Percentiles rank a stretch among this genome's conserved stretches.
phyloP scores from a whole-genome alignment of 2,113 vertebrate species.

The Gobiocypris rarus region DNA sequence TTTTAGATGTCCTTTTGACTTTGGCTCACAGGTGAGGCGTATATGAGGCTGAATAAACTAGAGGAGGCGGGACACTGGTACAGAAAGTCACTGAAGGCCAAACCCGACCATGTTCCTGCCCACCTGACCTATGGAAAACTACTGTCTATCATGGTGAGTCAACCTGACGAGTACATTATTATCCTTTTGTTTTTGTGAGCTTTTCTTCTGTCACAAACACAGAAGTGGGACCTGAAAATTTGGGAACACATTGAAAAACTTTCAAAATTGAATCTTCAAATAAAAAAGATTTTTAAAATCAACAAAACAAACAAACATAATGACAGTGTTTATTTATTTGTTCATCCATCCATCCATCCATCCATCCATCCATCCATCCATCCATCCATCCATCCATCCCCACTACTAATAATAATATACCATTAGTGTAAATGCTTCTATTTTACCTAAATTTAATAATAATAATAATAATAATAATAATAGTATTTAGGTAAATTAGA shows the following conservation, averaged over 20 bases:
- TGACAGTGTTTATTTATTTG: too few relatives aligned
- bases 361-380: neutral
- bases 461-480: too few relatives aligned
- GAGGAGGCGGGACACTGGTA: constrained; percentile 93
- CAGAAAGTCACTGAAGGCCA: constrained; percentile 87
- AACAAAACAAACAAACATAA: too few relatives aligned
- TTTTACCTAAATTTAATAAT: too few relatives aligned
- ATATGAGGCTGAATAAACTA: constrained; percentile 88
- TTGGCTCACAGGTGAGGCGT: constrained; percentile 86
- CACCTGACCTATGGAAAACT: constrained; percentile 96
- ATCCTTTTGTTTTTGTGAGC: neutral
- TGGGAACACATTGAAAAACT: neutral
- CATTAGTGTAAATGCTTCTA: too few relatives aligned
- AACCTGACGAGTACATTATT: neutral
- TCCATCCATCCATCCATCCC: too few relatives aligned
- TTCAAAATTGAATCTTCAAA: too few relatives aligned
- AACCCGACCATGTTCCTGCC: constrained; percentile 97
- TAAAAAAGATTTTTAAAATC: too few relatives aligned
- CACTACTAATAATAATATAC: too few relatives aligned
- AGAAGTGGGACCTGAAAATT: neutral
- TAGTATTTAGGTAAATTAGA: too few relatives aligned
- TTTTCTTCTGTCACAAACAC: neutral
- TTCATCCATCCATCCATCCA: neutral
- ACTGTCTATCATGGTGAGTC: constrained; percentile 86
- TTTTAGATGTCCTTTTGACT: constrained; percentile 1